phyloP scores from a whole-genome alignment of 2,888 invertebrate genomes.

The Linnaemya tessellans region DNA sequence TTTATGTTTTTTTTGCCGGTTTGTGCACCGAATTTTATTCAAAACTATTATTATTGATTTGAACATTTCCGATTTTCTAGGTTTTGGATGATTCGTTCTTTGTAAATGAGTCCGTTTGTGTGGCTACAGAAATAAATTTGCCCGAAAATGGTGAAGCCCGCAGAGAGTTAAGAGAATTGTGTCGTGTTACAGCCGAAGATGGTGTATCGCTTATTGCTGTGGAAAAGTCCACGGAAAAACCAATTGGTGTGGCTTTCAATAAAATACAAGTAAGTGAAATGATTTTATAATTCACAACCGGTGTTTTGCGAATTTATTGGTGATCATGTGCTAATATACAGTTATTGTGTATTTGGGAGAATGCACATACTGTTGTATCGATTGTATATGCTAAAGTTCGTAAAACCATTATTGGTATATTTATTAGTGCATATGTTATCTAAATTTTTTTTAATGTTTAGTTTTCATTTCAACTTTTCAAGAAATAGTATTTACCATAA shows the following conservation, averaged over 20 bases:
- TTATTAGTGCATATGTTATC: too few species aligned
- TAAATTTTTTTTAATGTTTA: too few species aligned
- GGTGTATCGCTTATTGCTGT: slow-evolving; percentile 87
- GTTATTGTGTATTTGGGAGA: too few species aligned
- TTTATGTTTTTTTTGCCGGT: too few species aligned
- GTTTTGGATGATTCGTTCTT: slow-evolving; percentile 84
- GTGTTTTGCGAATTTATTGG: too few species aligned
- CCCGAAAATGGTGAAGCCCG: slow-evolving; percentile 84
- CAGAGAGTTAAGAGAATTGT: slow-evolving; percentile 86
- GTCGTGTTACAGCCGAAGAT: slow-evolving; percentile 86
- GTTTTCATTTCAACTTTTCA: too few species aligned
- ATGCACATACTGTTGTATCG: too few species aligned
- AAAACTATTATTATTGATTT: not conserved
- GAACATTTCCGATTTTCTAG: slow-evolving; percentile 83
- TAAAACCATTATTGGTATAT: too few species aligned
- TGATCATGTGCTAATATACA: too few species aligned
- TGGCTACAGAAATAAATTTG: slow-evolving; percentile 85
- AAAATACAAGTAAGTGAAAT: slow-evolving; percentile 86
- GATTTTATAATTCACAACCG: too few species aligned
- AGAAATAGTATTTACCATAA: not conserved
- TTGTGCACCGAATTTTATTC: too few species aligned
- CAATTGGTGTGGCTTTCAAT: slow-evolving; percentile 87
- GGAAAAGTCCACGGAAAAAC: slow-evolving; percentile 84
- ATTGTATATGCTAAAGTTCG: too few species aligned
- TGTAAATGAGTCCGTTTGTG: slow-evolving; percentile 85